Percentiles rank a stretch among this genome's conserved stretches.
Evolutionary conservation across 92 coral and sea anemone genomes (phyloP).

Genomic region (Palythoa caribaeorum): DNA sequence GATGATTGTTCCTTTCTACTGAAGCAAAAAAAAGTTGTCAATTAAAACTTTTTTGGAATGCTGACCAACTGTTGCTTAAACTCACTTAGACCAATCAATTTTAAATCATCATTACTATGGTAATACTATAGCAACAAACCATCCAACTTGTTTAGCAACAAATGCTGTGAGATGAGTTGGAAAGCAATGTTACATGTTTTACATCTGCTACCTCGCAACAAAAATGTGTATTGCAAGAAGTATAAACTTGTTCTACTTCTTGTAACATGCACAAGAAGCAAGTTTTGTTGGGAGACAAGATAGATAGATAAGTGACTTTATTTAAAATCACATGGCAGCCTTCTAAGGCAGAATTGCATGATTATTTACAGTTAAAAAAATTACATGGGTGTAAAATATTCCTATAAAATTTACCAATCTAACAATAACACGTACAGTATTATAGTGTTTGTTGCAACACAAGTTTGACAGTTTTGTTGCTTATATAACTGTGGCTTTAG

Average conservation of each 20-base stretch:
- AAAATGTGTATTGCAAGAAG: no score
- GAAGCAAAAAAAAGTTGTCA: no score
- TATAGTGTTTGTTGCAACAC: not conserved
- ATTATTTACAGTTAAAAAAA: slow-evolving; percentile 27
- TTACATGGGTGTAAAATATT: no score
- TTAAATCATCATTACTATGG: not conserved
- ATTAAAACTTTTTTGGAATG: no score
- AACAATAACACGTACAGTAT: no score
- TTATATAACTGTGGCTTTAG: not conserved
- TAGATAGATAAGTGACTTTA: slow-evolving; percentile 14
- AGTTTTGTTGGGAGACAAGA: not conserved
- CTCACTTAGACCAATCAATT: not conserved
- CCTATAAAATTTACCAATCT: no score
- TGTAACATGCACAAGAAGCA: no score
- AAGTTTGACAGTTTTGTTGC: not conserved
- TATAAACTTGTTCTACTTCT: no score
- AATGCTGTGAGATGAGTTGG: not conserved
- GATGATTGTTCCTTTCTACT: no score
- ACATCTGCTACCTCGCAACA: no score
- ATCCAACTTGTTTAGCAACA: no score
- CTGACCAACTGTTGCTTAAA: not conserved
- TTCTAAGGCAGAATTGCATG: slow-evolving; percentile 28
- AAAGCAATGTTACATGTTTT: not conserved
- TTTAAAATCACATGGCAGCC: slow-evolving; percentile 30
- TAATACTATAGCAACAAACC: no score